These are phyloP conservation scores for Dione vanillae DNA, from an alignment of 2,888 invertebrate species.

Conservation along the genomic window DNA sequence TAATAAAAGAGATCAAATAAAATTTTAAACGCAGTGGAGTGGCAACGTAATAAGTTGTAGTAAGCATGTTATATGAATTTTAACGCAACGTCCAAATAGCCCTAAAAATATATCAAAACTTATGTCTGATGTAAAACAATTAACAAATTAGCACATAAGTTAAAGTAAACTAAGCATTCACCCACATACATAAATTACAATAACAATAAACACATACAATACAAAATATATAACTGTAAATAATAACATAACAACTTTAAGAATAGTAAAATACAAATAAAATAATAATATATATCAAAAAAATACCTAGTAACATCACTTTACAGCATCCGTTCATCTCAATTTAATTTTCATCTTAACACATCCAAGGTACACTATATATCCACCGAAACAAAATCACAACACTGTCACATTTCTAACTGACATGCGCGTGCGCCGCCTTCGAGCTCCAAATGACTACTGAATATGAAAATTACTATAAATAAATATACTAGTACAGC, in stretches of 20 bases:
- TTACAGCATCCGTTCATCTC: background rate
- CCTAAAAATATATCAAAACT: background rate
- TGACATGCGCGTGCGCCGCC: conserved; percentile 68
- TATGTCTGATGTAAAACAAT: background rate
- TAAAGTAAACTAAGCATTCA: background rate
- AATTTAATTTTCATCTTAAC: background rate
- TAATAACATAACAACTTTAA: background rate
- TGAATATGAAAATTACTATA: conserved; percentile 3
- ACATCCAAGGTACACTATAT: background rate
- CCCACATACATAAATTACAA: background rate
- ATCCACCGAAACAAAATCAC: conserved; percentile 29
- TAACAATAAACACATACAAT: background rate
- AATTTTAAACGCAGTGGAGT: too few species aligned
- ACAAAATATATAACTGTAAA: background rate
- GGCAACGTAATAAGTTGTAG: too few species aligned
- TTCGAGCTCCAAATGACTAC: conserved; percentile 58
- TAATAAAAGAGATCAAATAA: background rate
- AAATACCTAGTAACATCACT: background rate
- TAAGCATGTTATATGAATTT: too few species aligned
- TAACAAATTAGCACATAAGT: background rate
- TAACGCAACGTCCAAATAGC: background rate
- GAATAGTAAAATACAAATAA: background rate
- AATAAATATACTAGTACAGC: conserved; percentile 5
- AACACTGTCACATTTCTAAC: conserved; percentile 50
- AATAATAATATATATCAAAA: background rate